Evolutionary conservation across 2,888 invertebrate species (phyloP), one percentile per base, ranked within the genome.

Genomic region (Caenorhabditis sp.): DNA sequence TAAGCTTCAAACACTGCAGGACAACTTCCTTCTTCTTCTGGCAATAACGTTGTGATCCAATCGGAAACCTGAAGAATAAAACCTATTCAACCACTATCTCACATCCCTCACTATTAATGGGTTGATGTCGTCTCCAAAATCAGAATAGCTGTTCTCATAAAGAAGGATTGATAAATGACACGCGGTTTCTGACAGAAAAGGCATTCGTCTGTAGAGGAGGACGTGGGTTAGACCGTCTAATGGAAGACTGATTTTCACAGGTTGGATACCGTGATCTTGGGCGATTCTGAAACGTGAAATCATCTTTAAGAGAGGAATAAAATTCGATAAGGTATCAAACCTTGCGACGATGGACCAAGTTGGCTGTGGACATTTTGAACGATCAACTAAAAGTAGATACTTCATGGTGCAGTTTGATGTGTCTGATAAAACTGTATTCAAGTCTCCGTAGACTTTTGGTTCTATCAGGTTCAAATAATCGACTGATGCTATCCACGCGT

Each of bases 341-440:
- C 87, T 75, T 8, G 87, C 86, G 16, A 86, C 73, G 19, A 80
- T 84, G 16, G 75, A 51, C 84, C 84, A 82, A n/a, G 84, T 66
- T 12, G 73, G 56, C 24, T 80, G 82, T 2, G 85, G 76, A 47
- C 87, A 87, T 41, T 84, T 66, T 22, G 54, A 56, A 8, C 72
- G 49, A 26, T 85, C 77, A 0, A 76, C 76, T 22, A 87, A 16
- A 3, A 87, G 47, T 2, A 86, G 28, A 59, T 70, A 86, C 26
- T 85, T 85, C 35, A 22, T 70, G 22, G 81, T 72, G 38, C 86
- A 87, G 59, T 87, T 84, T 2, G 59, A 66, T 35, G 85, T 80
- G 1, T 64, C 70, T 3, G 85, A 82, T 1, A 85, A 16, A 35
- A 81, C 58, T 12, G 61, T n/a, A 31, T 85, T 80, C 51, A 85